Base-by-base conservation (phyloP, 2,888 invertebrate species). In the Drosophila aldrichi region DNA sequence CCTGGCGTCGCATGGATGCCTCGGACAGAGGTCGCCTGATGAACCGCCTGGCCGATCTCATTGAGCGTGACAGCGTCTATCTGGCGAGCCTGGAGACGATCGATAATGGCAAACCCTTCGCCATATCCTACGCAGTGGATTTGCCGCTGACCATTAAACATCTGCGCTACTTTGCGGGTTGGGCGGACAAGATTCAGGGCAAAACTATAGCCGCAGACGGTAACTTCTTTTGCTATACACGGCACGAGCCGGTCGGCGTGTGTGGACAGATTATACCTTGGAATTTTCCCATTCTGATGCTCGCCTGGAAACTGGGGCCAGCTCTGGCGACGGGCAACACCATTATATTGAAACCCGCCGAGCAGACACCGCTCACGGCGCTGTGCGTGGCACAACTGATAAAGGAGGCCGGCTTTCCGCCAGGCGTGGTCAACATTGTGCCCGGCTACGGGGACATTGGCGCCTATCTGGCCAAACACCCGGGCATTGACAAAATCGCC, bases 251-350 rank as follows among this genome's bases (percentile, higher is more conserved):
- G 0, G 96, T 98, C 16, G 98, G 98, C 12, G 97, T 98, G 3
- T 97, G 97, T 93, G 98, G 96, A 9, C 97, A 97, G 93, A 98
- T 98, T 70, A 97, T 97, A 75, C 98, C 98, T 0, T 98, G 98
- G 98, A 98, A 98, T 93, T 98, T 98, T 93, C 98, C 97, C 0
- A 91, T 97, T 70, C 92, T 99, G 85, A 98, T 99, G 98, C 96
- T 97, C 90, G 95, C 97, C 6, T 99, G 98, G 99, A 99, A 99
- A 93, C 94, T 99, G 38, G 98, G 95, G 1, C 96, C 97, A 0
- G 96, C 96, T 3, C 92, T 97, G 57, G 95, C 96, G 0, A 95
- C 95, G 40, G 96, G 96, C 84, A 95, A 97, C 92, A 96, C 96
- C 0, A 94, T 98, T 8, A 95, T 98, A 22, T 94, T 98, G 91